Evolutionary conservation across 2,797 vertebrate species (phyloP).

Genomic region (Chelon auratus): DNA sequence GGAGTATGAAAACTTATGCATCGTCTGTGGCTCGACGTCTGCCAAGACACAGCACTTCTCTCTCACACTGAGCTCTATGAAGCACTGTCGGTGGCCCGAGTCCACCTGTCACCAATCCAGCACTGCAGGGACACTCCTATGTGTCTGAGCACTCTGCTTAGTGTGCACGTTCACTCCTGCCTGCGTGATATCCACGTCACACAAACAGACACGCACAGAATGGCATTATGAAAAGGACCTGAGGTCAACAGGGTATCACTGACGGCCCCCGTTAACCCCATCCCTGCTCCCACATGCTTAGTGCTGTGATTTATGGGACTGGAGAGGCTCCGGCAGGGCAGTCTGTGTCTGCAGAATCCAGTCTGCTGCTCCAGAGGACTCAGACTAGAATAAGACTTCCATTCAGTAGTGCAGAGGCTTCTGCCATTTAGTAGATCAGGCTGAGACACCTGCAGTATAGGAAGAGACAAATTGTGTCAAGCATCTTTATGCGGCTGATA

Average conservation of each 20-base stretch:
- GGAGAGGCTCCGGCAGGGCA: slow-evolving; percentile 38
- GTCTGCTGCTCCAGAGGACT: slow-evolving; percentile 49
- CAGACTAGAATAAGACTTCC: slow-evolving; percentile 58
- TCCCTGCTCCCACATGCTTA: slow-evolving; percentile 44
- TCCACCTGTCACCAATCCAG: slow-evolving; percentile 46
- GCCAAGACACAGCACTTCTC: slow-evolving; percentile 47
- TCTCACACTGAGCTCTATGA: slow-evolving; percentile 44
- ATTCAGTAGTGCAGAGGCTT: slow-evolving; percentile 48
- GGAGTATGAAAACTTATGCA: slow-evolving; percentile 53
- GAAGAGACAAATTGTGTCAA: slow-evolving; percentile 44
- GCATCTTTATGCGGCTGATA: slow-evolving; percentile 51
- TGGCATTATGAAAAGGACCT: slow-evolving; percentile 5
- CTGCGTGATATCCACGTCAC: slow-evolving; percentile 14
- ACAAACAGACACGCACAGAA: slow-evolving; percentile 22
- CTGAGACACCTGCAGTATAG: slow-evolving; percentile 56
- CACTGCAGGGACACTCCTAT: slow-evolving; percentile 29
- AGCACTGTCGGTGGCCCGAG: slow-evolving; percentile 38
- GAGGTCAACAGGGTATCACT: slow-evolving; percentile 61
- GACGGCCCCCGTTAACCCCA: slow-evolving; percentile 50
- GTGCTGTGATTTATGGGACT: slow-evolving; percentile 60
- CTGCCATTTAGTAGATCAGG: slow-evolving; percentile 40
- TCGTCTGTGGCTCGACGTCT: slow-evolving; percentile 39
- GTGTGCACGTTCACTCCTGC: slow-evolving; percentile 14
- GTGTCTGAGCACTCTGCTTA: slow-evolving; percentile 26
- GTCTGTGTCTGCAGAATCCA: slow-evolving; percentile 52